phyloP scores from a whole-genome alignment of 2,113 vertebrate genomes.

The Marmota flaviventris region DNA sequence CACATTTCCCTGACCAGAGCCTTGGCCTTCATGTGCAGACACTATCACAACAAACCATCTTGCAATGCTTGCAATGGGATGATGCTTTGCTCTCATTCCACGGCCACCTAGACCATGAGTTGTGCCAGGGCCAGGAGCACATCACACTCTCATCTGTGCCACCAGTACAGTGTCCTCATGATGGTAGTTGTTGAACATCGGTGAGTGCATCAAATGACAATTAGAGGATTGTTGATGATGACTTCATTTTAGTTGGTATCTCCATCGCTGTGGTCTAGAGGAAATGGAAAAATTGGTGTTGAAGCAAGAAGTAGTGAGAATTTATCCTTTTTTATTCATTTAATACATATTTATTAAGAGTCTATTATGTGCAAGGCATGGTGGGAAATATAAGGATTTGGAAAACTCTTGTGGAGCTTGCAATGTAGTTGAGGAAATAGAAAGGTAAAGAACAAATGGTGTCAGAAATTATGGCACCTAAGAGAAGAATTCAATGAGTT shows the following conservation, averaged over 20 bases:
- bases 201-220: too few relatives aligned
- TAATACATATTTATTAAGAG: not conserved
- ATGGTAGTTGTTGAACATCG: too few relatives aligned
- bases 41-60: not conserved
- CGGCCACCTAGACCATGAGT: not conserved
- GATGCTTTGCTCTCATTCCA: not conserved
- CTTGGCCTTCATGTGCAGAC: not conserved
- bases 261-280: not conserved
- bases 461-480: not conserved
- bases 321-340: not conserved
- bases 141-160: too few relatives aligned
- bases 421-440: not conserved
- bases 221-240: too few relatives aligned
- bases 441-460: not conserved
- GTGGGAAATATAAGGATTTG: not conserved
- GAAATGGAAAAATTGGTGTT: not conserved
- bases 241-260: too few relatives aligned
- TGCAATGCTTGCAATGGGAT: not conserved
- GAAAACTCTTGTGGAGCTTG: not conserved
- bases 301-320: not conserved
- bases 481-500: not conserved
- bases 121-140: too few relatives aligned
- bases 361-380: not conserved
- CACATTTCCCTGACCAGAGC: not conserved
- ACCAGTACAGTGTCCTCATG: too few relatives aligned